Evolutionary conservation across 2,888 invertebrate species (phyloP), one percentile per base, ranked within the genome.

Genomic region (Julus scandinavius): DNA sequence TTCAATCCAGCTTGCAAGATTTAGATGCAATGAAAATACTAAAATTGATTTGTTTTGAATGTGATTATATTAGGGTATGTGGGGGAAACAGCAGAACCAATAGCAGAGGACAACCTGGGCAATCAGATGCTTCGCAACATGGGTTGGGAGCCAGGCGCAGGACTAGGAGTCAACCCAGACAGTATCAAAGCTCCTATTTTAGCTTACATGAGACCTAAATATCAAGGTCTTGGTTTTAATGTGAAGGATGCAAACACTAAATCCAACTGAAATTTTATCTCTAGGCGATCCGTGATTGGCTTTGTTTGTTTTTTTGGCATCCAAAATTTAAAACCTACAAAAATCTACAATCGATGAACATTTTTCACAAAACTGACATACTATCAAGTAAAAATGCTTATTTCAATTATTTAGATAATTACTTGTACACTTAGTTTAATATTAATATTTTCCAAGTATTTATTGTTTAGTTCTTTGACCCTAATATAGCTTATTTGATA

Each of bases 61-160:
- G 4, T n/a, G n/a, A 45, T 41, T 38, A 3, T 0, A 85, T 41
- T 90, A 91, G 91, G 90, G 84, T 90, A 90, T 88, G 90, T 91
- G 50, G 91, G 91, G 29, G 90, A 90, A 7, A 88, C 90, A 45
- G 90, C 91, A 13, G 90, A 90, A 3, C 91, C 91, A 7, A 91
- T 92, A 49, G 91, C 92, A 20, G 91, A 91, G 45, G 88, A 89
- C 83, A 92, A 91, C 89, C 90, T 91, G 85, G 92, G 92, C 7
- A 91, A 91, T 89, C 90, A 90, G 85, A 91, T 92, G 91, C 89
- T 92, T 49, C 91, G 91, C 90, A 90, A 87, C 87, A 91, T 92
- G 92, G 92, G 91, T 84, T 92, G 92, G 92, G 90, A 90, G 41
- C 91, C 91, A 3, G 92, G 92, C 13, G 89, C 90, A 11, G 91